Evolutionary conservation across 2,797 vertebrate genomes (phyloP), one percentile per base, ranked within the genome.

Genomic region (Propithecus deckenii): DNA sequence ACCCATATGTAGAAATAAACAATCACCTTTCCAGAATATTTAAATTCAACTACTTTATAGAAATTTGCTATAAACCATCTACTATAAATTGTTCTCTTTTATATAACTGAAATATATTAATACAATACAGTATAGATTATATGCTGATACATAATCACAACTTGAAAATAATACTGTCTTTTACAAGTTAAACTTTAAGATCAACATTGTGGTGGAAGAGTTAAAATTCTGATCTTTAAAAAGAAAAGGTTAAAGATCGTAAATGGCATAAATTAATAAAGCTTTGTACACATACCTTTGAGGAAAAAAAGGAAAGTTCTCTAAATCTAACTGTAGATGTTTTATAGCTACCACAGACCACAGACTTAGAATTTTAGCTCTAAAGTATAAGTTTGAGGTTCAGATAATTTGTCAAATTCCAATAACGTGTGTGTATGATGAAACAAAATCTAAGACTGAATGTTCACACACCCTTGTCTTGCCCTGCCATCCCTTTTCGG

Each of bases 151-250:
- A 78, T 55, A 91, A 96, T 28, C 23, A 80, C 35, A 90, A 95
- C n/a, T 67, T 94, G 52, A 89, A 95, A 96, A 91, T 35, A 91
- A 14, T 86, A 35, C 11, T 87, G 23, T 38, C 18, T 69, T 93
- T 75, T 87, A 89, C 1, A 83, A 71, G n/a, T 52, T 96, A 85
- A 91, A 87, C 43, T 89, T 78, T 89, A 86, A 75, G 30, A 71
- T 89, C 23, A 89, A 89, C 32, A 86, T 2, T 95, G 30, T 69
- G 32, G 59, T 85, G 25, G 67, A 67, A 75, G 84, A 88, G 30
- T 57, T 80, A 92, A 17, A 90, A 75, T 90, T 94, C 57, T 96
- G 13, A 52, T 48, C n/a, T 89, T 52, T 84, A 96, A 94, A 96
- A 93, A 41, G 7, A 50, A 76, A 91, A 5, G 3, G 20, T 67